Evolutionary conservation across 2,113 vertebrate genomes (phyloP).

Genomic region (Scophthalmus maximus): DNA sequence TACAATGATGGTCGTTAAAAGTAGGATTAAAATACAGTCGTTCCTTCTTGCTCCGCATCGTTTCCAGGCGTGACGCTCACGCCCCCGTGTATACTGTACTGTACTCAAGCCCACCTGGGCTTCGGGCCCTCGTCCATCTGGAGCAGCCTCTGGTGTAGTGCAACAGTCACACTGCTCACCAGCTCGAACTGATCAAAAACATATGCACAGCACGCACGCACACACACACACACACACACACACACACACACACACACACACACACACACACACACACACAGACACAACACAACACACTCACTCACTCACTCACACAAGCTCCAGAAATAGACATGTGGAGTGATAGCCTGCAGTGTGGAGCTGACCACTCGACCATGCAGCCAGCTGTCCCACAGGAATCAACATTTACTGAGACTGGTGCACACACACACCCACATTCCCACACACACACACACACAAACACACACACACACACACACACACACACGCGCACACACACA

Average conservation of each 20-base stretch:
- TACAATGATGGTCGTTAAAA: not conserved
- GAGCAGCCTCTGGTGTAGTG: constrained; percentile 51
- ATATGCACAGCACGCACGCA: constrained; percentile 30
- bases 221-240: constrained; percentile 15
- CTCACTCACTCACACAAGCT: constrained; percentile 9
- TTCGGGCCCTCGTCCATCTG: constrained; percentile 54
- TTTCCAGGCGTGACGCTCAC: not conserved
- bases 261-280: constrained; percentile 21
- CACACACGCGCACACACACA: no score
- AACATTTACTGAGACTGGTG: constrained; percentile 49
- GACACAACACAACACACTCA: constrained; percentile 14
- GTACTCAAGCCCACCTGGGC: constrained; percentile 30
- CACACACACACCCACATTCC: not conserved
- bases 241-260: constrained; percentile 19
- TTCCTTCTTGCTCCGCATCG: not conserved
- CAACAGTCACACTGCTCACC: constrained; percentile 22
- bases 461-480: constrained; percentile 3
- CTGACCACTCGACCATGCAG: constrained; percentile 55
- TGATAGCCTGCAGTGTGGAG: constrained; percentile 53
- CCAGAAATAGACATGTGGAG: constrained; percentile 60
- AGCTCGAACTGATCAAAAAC: constrained; percentile 49
- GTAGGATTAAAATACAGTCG: no score
- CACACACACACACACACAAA: no score
- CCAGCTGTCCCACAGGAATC: constrained; percentile 63
- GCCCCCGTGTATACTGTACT: no score